Evolutionary conservation across 2,797 vertebrate species (phyloP), one percentile per base, ranked within the genome.

Genomic region (Pangasius macronema): DNA sequence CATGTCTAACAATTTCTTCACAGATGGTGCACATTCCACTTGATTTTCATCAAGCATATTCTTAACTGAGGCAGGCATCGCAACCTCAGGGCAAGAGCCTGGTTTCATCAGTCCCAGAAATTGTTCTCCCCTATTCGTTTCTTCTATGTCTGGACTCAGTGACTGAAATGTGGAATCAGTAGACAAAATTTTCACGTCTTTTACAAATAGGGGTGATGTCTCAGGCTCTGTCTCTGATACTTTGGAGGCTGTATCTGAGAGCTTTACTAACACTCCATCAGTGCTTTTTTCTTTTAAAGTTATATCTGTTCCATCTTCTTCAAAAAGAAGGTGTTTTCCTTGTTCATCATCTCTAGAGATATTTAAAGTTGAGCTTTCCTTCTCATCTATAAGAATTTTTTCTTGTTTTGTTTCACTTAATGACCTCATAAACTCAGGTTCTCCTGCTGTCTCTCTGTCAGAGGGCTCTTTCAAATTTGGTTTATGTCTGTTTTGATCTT

Each of bases 401-500:
- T 76, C 68, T 8, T 10, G 80, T 76, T 91, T 80, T 63, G 2
- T 39, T 77, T 77, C 53, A 85, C 49, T 51, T 46, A 67, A 39
- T 65, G 73, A 16, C n/a, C 46, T n/a, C 13, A 18, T 57, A 65
- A 30, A 67, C 42, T 57, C 5, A 33, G 68, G 49, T 10, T 27
- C 86, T 30, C 57, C 42, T 22, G 39, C 70, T 55, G 49, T 1
- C 30, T 89, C 86, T 8, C 87, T 65, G n/a, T 88, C 86, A 75
- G 51, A 46, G 7, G 79, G n/a, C 82, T 89, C 73, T n/a, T 30
- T 82, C 75, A 84, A 82, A 36, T 88, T 36, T 57, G 79, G 39
- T 33, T 90, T 73, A 89, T 65, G 49, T 55, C 33, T 51, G 18
- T 9, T 73, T 86, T 77, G 20, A 11, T 89, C 87, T 90, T 36